Percentiles rank a stretch among this genome's conserved stretches.
phyloP scores from a whole-genome alignment of 1,140 invertebrate species.

The Fragariocoptes setiger region DNA sequence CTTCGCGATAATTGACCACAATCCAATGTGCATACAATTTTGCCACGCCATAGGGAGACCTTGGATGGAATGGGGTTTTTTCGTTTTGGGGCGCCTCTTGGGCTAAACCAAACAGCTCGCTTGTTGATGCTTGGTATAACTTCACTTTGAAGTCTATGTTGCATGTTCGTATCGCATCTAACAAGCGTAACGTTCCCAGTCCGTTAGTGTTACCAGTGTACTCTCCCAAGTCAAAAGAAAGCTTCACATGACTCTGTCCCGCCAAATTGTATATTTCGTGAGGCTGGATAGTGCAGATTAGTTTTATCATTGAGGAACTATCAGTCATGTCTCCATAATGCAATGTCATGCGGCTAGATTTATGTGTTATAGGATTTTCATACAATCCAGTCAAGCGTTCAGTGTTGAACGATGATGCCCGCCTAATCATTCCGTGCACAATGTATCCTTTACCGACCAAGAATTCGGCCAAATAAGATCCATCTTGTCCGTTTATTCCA shows the following conservation, averaged over 20 bases:
- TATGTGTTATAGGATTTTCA: conserved; percentile 48
- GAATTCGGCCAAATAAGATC: conserved; percentile 89
- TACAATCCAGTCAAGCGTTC: conserved; percentile 80
- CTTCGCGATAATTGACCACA: conserved; percentile 85
- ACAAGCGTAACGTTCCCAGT: conserved; percentile 65
- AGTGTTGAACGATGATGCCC: conserved; percentile 89
- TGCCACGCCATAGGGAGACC: conserved; percentile 95
- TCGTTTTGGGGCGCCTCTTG: conserved; percentile 84
- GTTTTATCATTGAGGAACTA: conserved; percentile 78
- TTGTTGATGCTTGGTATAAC: conserved; percentile 96
- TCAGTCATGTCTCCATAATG: conserved; percentile 99
- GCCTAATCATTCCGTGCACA: conserved; percentile 76
- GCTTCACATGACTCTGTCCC: conserved; percentile 98
- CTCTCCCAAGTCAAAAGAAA: conserved; percentile 88
- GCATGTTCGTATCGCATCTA: conserved; percentile 83
- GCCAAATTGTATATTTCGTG: conserved; percentile 93
- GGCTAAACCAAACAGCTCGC: conserved; percentile 91
- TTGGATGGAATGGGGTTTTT: conserved; percentile 89
- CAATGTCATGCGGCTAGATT: conserved; percentile 41
- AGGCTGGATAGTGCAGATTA: conserved; percentile 54
- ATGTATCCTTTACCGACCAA: conserved; percentile 48
- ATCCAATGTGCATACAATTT: conserved; percentile 99
- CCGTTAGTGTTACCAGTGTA: conserved; percentile 97
- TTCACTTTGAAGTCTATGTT: conserved; percentile 45
- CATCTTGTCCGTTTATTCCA: conserved; percentile 35